phyloP scores from a whole-genome alignment of 2,888 invertebrate species.

The Chrysolina oricalcia region DNA sequence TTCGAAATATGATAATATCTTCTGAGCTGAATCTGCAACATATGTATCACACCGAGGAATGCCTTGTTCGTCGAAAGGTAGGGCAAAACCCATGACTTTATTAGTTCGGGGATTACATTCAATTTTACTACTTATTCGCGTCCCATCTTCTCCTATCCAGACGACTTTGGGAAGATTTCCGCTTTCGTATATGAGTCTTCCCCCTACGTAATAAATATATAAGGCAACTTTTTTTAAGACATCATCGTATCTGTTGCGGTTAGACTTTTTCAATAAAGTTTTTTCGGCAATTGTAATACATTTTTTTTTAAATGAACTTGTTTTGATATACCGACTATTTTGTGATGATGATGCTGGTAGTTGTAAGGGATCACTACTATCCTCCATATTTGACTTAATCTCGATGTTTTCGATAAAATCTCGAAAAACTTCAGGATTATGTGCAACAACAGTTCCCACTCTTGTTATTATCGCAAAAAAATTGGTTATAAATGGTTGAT shows the following conservation, averaged over 20 bases:
- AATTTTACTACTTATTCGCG: conserved; percentile 45
- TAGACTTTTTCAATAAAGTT: background rate
- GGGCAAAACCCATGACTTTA: conserved; percentile 48
- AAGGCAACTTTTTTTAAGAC: conserved; percentile 32
- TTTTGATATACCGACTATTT: background rate
- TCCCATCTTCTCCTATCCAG: conserved; percentile 50
- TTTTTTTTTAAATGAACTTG: background rate
- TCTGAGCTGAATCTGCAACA: conserved; percentile 38
- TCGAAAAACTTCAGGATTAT: conserved; percentile 1
- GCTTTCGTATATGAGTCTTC: conserved; percentile 40
- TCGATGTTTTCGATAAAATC: background rate
- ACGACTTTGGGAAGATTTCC: conserved; percentile 45
- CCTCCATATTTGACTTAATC: background rate
- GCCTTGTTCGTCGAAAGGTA: conserved; percentile 44
- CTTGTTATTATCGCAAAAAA: background rate
- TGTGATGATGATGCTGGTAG: background rate
- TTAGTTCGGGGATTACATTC: conserved; percentile 49
- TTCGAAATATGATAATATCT: conserved; percentile 43
- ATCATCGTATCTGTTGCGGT: background rate
- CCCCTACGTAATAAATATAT: conserved; percentile 40
- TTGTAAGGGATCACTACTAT: background rate
- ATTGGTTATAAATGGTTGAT: background rate
- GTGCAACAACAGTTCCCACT: background rate
- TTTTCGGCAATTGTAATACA: conserved; percentile 1
- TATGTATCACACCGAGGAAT: conserved; percentile 39